These are phyloP conservation scores for Neoarius graeffei DNA, from an alignment of 2,113 vertebrate genomes.

Conservation along the genomic window DNA sequence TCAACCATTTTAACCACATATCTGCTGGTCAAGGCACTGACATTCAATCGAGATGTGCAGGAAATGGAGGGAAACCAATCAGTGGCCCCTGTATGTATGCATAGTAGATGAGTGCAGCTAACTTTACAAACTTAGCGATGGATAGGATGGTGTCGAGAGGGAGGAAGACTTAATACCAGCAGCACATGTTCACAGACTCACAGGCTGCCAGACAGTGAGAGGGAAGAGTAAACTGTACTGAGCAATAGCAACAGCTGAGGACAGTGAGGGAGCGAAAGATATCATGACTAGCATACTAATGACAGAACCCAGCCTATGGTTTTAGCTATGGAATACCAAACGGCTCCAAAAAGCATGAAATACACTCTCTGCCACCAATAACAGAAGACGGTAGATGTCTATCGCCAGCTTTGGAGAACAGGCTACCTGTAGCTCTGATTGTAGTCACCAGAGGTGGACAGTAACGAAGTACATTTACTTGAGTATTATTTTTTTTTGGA, in stretches of 20 bases:
- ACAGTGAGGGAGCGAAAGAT: background rate
- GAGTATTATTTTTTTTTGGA: too few relatives aligned
- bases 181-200: background rate
- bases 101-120: background rate
- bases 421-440: background rate
- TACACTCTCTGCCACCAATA: background rate
- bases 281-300: background rate
- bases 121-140: background rate
- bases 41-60: too few relatives aligned
- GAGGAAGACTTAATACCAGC: background rate
- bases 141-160: background rate
- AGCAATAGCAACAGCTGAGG: background rate
- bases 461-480: too few relatives aligned
- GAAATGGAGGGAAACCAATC: background rate
- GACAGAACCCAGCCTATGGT: background rate
- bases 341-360: background rate
- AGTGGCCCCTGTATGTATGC: background rate
- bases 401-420: background rate
- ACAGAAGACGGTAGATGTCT: background rate
- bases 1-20: background rate
- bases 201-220: background rate
- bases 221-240: background rate
- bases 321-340: background rate
- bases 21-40: background rate
- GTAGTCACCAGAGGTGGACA: background rate